Conservation (phyloP, 2,113 vertebrate genomes). For the Potamarius usumacintae region DNA sequence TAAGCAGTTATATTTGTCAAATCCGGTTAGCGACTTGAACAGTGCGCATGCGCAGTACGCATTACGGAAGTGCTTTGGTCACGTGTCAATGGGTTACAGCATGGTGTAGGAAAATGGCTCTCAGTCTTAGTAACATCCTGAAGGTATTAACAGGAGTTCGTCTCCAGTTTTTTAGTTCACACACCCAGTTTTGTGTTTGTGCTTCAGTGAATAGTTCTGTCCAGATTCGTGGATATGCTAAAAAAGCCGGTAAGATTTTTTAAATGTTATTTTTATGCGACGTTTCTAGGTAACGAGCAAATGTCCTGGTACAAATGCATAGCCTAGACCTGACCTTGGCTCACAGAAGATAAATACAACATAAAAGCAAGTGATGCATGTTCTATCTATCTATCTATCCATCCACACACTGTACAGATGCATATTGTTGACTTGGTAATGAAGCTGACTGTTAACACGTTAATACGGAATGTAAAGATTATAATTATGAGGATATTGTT, state of each 20-base stretch:
- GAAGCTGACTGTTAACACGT: neutral
- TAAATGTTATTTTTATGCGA: no score
- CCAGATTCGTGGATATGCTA: slow-evolving; percentile 69
- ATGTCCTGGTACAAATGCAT: neutral
- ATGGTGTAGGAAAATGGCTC: slow-evolving; percentile 43
- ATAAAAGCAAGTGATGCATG: neutral
- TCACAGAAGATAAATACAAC: neutral
- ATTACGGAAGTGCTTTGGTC: neutral
- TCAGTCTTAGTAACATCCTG: neutral
- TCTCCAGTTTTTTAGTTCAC: neutral
- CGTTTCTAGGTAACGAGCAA: neutral
- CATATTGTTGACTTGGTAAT: neutral
- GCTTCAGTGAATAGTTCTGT: neutral
- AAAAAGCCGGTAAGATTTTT: slow-evolving; percentile 71
- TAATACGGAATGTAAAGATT: neutral
- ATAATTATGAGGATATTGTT: neutral
- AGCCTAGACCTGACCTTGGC: slow-evolving; percentile 12
- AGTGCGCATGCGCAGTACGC: neutral
- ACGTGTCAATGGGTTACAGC: neutral
- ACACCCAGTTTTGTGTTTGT: slow-evolving; percentile 16
- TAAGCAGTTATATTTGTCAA: neutral
- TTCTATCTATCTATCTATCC: no score
- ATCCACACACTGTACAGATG: neutral
- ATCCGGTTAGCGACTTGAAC: neutral
- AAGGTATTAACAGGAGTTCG: neutral